Evolutionary conservation across 1,140 invertebrate genomes (phyloP).

Genomic region (Drosophila insularis): DNA sequence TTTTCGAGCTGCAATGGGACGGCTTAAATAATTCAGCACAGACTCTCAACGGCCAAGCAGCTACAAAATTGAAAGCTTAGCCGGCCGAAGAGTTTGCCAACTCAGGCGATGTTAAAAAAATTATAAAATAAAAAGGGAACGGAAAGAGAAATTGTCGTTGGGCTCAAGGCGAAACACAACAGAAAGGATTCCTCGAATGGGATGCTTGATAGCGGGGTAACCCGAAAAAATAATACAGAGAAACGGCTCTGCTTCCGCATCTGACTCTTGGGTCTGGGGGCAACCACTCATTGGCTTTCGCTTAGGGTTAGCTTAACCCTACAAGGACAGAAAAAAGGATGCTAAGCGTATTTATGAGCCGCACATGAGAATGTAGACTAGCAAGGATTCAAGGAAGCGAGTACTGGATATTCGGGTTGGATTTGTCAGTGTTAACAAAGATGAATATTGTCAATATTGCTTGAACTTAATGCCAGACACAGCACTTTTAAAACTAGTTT

Average conservation of each 20-base stretch:
- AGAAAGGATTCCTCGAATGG: slow-evolving; percentile 57
- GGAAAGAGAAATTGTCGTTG: slow-evolving; percentile 2
- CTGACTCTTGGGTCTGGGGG: neutral
- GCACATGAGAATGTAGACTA: slow-evolving; percentile 29
- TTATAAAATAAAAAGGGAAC: slow-evolving; percentile 24
- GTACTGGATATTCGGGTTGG: too few relatives aligned
- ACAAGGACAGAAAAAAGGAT: slow-evolving; percentile 58
- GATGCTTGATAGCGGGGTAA: slow-evolving; percentile 24
- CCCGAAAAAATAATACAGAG: slow-evolving; percentile 15
- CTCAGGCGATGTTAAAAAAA: slow-evolving; percentile 41
- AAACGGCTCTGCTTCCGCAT: neutral
- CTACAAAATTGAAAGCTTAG: slow-evolving; percentile 68
- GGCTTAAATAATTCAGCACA: slow-evolving; percentile 67
- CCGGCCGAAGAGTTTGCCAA: slow-evolving; percentile 51
- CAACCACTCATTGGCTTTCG: slow-evolving; percentile 56
- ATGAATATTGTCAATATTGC: too few relatives aligned
- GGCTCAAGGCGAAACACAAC: slow-evolving; percentile 18
- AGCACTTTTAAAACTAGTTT: too few relatives aligned
- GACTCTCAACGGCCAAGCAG: slow-evolving; percentile 21
- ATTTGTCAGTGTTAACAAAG: too few relatives aligned
- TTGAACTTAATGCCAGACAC: too few relatives aligned
- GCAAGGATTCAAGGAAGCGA: too few relatives aligned
- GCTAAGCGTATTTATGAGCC: slow-evolving; percentile 70
- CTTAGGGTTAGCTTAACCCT: slow-evolving; percentile 61
- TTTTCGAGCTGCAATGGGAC: neutral